phyloP scores from a whole-genome alignment of 1,140 invertebrate species.

The Helicoverpa armigera region DNA sequence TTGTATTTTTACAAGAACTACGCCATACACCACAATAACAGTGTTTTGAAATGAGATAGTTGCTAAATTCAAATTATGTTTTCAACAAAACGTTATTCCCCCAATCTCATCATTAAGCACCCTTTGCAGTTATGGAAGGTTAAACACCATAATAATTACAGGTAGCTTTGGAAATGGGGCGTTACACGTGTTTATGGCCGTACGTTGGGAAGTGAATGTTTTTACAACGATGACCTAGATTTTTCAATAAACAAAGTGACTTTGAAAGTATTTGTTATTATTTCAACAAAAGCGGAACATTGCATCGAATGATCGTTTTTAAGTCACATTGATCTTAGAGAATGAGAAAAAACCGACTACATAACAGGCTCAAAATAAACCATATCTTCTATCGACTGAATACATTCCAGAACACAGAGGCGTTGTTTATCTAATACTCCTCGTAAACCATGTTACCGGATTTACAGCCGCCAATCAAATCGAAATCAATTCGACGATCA shows the following conservation, averaged over 20 bases:
- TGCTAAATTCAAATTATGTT: neutral
- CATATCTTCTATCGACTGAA: too few relatives aligned
- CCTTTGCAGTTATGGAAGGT: slow-evolving; percentile 42
- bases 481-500: slow-evolving; percentile 45
- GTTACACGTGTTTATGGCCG: slow-evolving; percentile 65
- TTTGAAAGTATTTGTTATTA: slow-evolving; percentile 32
- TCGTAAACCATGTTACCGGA: slow-evolving; percentile 28
- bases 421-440: slow-evolving; percentile 23
- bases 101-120: slow-evolving; percentile 4
- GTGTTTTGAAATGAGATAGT: neutral
- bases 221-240: slow-evolving; percentile 66
- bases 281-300: slow-evolving; percentile 7
- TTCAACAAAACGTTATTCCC: neutral
- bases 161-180: slow-evolving; percentile 58
- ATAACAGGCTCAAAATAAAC: neutral
- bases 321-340: too few relatives aligned
- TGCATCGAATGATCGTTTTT: too few relatives aligned
- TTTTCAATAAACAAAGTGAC: slow-evolving; percentile 59
- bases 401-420: neutral
- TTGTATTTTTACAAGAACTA: neutral
- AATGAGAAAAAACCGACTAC: neutral
- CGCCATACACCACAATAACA: slow-evolving; percentile 3
- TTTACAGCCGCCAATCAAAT: slow-evolving; percentile 32
- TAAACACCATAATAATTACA: slow-evolving; percentile 55
- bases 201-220: slow-evolving; percentile 61